These are phyloP conservation scores for Neogobius melanostomus DNA, from an alignment of 2,113 vertebrate species.

Conservation along the genomic window DNA sequence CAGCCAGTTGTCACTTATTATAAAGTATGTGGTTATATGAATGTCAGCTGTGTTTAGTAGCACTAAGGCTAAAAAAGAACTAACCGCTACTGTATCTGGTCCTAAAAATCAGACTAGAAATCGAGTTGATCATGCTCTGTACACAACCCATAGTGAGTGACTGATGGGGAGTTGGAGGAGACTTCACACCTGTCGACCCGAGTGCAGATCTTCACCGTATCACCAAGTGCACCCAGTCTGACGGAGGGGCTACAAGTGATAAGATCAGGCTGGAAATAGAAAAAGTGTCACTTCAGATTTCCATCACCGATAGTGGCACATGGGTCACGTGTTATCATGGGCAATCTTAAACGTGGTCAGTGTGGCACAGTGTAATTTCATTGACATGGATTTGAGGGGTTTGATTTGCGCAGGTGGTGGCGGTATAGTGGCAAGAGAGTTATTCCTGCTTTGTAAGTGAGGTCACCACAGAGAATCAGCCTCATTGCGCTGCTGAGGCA, in stretches of 20 bases:
- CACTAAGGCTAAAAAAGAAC: too few species aligned
- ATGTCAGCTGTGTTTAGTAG: too few species aligned
- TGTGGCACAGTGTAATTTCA: neutral
- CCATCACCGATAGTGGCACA: neutral
- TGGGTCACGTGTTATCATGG: neutral
- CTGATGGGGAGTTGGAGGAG: neutral
- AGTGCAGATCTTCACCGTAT: neutral
- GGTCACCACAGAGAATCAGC: too few species aligned
- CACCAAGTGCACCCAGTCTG: neutral
- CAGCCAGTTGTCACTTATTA: too few species aligned
- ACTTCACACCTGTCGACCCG: neutral
- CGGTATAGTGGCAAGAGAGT: neutral
- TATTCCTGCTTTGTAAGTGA: neutral
- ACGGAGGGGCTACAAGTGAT: neutral
- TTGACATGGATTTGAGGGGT: neutral
- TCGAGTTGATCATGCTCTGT: too few species aligned
- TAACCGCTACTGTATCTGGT: too few species aligned
- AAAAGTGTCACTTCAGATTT: neutral
- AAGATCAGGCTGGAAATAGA: slow-evolving; percentile 7
- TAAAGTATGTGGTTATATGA: too few species aligned
- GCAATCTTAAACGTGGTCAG: neutral
- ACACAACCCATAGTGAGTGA: neutral
- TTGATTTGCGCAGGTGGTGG: neutral
- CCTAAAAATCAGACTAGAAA: too few species aligned
- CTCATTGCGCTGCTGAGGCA: too few species aligned